Evolutionary conservation across 2,113 vertebrate species (phyloP), one percentile per base, ranked within the genome.

Genomic region (Lamprotornis superbus): DNA sequence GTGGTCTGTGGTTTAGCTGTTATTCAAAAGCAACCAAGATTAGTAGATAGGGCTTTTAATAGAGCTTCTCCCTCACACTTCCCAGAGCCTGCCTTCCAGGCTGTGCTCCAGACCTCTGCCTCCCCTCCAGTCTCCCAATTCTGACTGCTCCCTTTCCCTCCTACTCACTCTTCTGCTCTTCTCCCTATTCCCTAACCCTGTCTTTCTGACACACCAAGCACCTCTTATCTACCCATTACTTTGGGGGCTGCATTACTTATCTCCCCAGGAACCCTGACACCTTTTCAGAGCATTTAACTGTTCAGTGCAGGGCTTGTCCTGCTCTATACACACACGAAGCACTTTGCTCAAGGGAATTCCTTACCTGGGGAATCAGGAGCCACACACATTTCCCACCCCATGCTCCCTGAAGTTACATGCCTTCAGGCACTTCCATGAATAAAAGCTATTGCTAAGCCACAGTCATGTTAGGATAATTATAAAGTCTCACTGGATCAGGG

Each of bases 391-490:
- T 90, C 68, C 55, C 47, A 81, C 37, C 33, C 73, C 30, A 8
- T 1, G 16, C 84, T 71, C 89, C 71, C 79, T 39, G 4, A 74
- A 81, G 87, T 82, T 77, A 70, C 89, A 91, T 8, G 33, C 95
- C 93, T 96, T 90, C 90, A 57, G 60, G 84, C 83, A 67, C 83
- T 96, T 96, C 94, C 92, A 87, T 42, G 55, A 95, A 93, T 75
- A 91, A 97, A 96, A 97, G 94, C 83, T 87, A 65, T 70, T 65
- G 60, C 88, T 95, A 97, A 97, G 94, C 96, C 97, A 92, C 88
- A 10, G 4, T 55, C 44, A 12, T 70, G 59, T 89, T 7, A 80
- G 76, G 73, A 40, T 96, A 94, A 96, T 77, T 93, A 65, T 60
- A 2, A 73, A 90, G 30, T 49, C 87, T 91, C 84, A 52, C 5